These are phyloP conservation scores for Epistrophe grossulariae DNA, from an alignment of 2,888 invertebrate species.

Conservation along the genomic window DNA sequence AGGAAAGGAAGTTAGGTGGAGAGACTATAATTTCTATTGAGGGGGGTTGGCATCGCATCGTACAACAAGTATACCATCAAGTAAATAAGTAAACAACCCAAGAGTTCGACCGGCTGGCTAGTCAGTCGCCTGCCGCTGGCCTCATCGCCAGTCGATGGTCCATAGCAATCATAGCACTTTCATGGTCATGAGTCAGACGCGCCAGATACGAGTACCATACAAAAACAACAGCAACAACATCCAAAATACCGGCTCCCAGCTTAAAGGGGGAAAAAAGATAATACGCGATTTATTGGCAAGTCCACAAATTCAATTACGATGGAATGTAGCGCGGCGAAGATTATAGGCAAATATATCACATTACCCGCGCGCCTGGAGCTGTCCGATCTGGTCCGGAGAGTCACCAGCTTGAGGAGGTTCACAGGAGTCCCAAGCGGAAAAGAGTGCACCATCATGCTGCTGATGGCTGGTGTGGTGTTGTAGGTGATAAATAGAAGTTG, in stretches of 20 bases:
- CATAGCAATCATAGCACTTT: slow-evolving; percentile 55
- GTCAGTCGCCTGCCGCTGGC: neutral
- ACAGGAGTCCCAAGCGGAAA: slow-evolving; percentile 17
- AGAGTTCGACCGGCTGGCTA: slow-evolving; percentile 26
- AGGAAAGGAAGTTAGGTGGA: neutral
- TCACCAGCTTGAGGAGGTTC: slow-evolving; percentile 10
- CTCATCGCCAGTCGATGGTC: slow-evolving; percentile 3
- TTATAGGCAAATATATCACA: slow-evolving; percentile 75
- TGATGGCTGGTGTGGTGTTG: slow-evolving; percentile 61
- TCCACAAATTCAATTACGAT: slow-evolving; percentile 76
- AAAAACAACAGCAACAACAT: slow-evolving; percentile 1
- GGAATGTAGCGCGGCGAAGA: slow-evolving; percentile 75
- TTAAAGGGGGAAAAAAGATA: slow-evolving; percentile 64
- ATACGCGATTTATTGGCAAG: slow-evolving; percentile 76
- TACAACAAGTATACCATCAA: slow-evolving; percentile 39
- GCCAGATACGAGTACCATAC: slow-evolving; percentile 35
- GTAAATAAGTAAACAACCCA: slow-evolving; percentile 60
- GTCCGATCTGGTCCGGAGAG: slow-evolving; percentile 2
- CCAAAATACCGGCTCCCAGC: slow-evolving; percentile 21
- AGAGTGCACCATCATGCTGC: slow-evolving; percentile 8
- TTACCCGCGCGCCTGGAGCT: slow-evolving; percentile 72
- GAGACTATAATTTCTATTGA: slow-evolving; percentile 63
- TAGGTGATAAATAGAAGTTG: slow-evolving; percentile 76
- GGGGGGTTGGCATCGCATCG: slow-evolving; percentile 44
- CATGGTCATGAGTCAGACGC: slow-evolving; percentile 74